A percentile compares a stretch with the other conserved stretches of the same genome.
These are phyloP conservation scores for Petrocephalus schoutedeni DNA, from an alignment of 2,797 vertebrate species.

Conservation along the genomic window DNA sequence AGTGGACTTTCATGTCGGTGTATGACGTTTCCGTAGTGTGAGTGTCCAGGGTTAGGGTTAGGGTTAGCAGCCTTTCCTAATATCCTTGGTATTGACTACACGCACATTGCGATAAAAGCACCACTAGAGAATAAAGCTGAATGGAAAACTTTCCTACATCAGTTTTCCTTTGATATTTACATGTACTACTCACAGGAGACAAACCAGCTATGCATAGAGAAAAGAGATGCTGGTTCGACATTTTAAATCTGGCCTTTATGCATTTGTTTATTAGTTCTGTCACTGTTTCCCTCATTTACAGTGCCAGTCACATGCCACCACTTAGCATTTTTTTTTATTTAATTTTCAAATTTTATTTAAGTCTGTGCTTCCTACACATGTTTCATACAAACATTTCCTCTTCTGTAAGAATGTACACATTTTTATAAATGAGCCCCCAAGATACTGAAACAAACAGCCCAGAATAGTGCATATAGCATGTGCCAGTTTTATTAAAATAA, in stretches of 20 bases:
- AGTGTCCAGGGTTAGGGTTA: background rate
- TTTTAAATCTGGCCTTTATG: background rate
- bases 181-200: background rate
- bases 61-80: background rate
- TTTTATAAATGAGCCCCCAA: background rate
- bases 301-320: background rate
- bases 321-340: background rate
- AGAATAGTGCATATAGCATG: background rate
- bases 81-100: background rate
- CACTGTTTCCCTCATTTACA: background rate
- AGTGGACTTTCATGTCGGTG: background rate
- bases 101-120: too few species aligned
- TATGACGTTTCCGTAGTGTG: background rate
- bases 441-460: background rate
- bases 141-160: background rate
- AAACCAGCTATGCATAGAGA: background rate
- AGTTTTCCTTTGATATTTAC: background rate
- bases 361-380: too few species aligned
- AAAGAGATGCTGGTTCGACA: background rate
- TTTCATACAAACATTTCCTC: background rate
- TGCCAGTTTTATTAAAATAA: background rate
- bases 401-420: background rate
- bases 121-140: too few species aligned
- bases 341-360: too few species aligned
- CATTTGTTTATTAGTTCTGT: background rate